Percentiles rank a stretch among this genome's conserved stretches.
phyloP scores from a whole-genome alignment of 2,888 invertebrate genomes.

The Heliconius erato region DNA sequence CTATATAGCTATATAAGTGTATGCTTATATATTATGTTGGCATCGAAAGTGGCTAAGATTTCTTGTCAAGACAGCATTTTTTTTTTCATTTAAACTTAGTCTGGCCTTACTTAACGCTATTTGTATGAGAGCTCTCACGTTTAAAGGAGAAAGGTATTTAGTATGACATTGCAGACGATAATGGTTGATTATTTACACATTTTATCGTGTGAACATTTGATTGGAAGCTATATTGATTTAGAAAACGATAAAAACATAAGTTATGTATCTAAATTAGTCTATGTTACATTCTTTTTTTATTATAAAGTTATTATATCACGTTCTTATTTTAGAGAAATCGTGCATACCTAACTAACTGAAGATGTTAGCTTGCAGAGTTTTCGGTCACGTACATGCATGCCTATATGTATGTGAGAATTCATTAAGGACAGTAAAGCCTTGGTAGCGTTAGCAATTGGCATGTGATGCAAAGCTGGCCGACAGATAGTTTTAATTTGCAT shows the following conservation, averaged over 20 bases:
- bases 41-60: slow-evolving; percentile 57
- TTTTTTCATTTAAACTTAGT: slow-evolving; percentile 46
- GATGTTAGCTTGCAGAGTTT: slow-evolving; percentile 35
- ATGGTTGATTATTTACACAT: slow-evolving; percentile 42
- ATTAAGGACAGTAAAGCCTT: slow-evolving; percentile 47
- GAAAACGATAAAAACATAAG: slow-evolving; percentile 2
- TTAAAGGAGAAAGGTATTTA: slow-evolving; percentile 48
- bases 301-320: neutral
- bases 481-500: slow-evolving; percentile 5
- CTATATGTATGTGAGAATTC: slow-evolving; percentile 35
- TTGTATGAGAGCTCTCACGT: slow-evolving; percentile 48
- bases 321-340: slow-evolving; percentile 5
- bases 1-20: slow-evolving; percentile 23
- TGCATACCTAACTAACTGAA: slow-evolving; percentile 20
- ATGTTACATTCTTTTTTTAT: neutral
- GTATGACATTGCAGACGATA: slow-evolving; percentile 41
- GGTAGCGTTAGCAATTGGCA: slow-evolving; percentile 36
- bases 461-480: slow-evolving; percentile 4
- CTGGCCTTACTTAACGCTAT: slow-evolving; percentile 45
- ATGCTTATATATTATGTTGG: slow-evolving; percentile 35
- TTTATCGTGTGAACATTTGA: slow-evolving; percentile 26
- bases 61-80: slow-evolving; percentile 52
- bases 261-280: neutral
- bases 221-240: slow-evolving; percentile 15
- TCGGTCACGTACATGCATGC: slow-evolving; percentile 46